Evolutionary conservation across 2,888 invertebrate species (phyloP).

Genomic region (Eutolmus rufibarbis): DNA sequence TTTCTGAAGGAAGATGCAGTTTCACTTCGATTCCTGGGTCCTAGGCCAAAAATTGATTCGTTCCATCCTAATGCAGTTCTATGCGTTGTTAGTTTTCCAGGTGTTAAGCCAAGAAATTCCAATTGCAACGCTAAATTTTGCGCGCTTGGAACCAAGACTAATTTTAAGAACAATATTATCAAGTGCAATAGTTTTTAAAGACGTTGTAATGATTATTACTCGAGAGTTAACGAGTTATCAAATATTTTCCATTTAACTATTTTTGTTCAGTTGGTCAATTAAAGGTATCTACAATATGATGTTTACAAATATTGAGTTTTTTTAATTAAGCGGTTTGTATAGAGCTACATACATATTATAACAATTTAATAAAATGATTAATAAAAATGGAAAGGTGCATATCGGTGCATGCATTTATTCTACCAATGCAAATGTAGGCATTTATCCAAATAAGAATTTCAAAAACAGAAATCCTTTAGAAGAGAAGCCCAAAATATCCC

Average conservation of each 20-base stretch:
- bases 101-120: conserved; percentile 50
- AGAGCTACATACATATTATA: too few species aligned
- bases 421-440: not conserved
- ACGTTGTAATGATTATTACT: not conserved
- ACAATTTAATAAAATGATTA: not conserved
- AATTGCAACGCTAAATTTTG: conserved; percentile 49
- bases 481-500: not conserved
- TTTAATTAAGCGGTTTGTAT: too few species aligned
- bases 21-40: not conserved
- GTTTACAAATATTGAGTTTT: too few species aligned
- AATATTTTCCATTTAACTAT: not conserved
- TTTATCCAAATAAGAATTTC: not conserved
- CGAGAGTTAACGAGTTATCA: not conserved
- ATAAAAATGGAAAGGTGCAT: not conserved
- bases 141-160: conserved; percentile 8
- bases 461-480: not conserved
- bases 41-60: not conserved
- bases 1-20: not conserved
- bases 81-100: conserved; percentile 48
- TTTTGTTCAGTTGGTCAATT: too few species aligned
- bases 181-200: not conserved
- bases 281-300: too few species aligned
- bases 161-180: not conserved
- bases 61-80: conserved; percentile 19
- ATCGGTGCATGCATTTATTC: not conserved